Evolutionary conservation across 1,140 invertebrate genomes (phyloP), one percentile per base, ranked within the genome.

Genomic region (Drosophila virilis): DNA sequence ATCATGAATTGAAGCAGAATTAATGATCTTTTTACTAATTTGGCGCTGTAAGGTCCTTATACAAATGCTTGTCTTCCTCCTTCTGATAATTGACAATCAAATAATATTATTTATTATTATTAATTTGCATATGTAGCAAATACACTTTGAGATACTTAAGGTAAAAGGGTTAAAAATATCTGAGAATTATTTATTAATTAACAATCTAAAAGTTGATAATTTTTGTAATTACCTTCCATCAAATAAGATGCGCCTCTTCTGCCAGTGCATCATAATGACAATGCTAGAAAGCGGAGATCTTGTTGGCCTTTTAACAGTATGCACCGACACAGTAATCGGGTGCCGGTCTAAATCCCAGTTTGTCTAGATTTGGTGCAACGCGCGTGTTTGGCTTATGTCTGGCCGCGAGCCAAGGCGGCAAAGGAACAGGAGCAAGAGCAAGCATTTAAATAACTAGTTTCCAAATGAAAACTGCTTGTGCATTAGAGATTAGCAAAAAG

Each of bases 391-490:
- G 22, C 40, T 54, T 64, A 22, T 28, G 10, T 48, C 6, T 10
- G 48, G 38, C n/a, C 8, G 3, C 6, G 48, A 46, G 38, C 15
- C 33, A 15, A 35, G 43, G 37, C 37, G 35, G 38, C 17, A 43
- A 40, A 9, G 45, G 52, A 62, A 57, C 60, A 65, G 59, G 60
- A 52, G 46, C 15, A 51, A 45, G 76, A 50, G 70, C 28, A 66
- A 70, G 75, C 76, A 77, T 68, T 82, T 57, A 67, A 58, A 58
- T 51, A 88, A 88, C 83, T 77, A 88, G 83, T 88, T 88, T 88
- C 65, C 52, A 78, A 60, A 65, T 67, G 59, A 59, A 69, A 50
- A 10, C 61, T n/a, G 76, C 38, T 38, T 62, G 50, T 66, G 55
- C 81, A 84, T 80, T 86, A 70, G 82, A 86, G 67, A 67, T 60